Conservation (phyloP, 2,797 vertebrate species). For the Vespertilio murinus region DNA sequence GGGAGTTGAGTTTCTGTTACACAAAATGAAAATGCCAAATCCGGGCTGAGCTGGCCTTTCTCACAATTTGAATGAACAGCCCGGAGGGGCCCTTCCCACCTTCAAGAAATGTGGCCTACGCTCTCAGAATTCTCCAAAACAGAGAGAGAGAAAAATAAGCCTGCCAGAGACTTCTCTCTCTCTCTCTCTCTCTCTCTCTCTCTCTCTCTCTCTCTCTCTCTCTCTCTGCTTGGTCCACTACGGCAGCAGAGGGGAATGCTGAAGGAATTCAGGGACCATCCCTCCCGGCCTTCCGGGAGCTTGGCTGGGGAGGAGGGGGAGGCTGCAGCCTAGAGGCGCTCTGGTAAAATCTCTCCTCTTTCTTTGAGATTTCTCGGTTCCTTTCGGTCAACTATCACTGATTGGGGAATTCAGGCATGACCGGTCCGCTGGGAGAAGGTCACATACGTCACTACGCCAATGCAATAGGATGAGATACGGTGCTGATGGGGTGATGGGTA, state of each 20-base stretch:
- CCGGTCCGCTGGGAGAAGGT: not conserved
- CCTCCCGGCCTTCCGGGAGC: not conserved
- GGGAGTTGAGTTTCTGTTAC: slow-evolving; percentile 72
- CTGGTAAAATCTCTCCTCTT: not conserved
- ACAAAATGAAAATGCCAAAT: slow-evolving; percentile 70
- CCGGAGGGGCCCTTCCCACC: not conserved
- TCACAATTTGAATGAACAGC: slow-evolving; percentile 71
- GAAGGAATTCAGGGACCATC: not conserved
- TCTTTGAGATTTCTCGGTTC: not conserved
- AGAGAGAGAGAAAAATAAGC: not conserved
- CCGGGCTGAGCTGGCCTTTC: slow-evolving; percentile 13
- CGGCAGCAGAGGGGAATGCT: not conserved
- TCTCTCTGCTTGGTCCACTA: not conserved
- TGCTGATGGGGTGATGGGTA: not conserved
- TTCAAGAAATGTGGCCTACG: slow-evolving; percentile 23
- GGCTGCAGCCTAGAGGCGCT: fast-evolving
- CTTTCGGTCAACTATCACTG: not conserved
- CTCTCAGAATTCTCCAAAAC: slow-evolving; percentile 40
- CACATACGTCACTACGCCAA: not conserved
- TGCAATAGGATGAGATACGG: not conserved
- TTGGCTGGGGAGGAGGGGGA: not conserved
- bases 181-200: not conserved
- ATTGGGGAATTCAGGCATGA: not conserved
- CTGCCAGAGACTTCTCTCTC: not conserved
- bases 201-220: too few species aligned